Evolutionary conservation across 2,888 invertebrate species (phyloP).

Genomic region (Drosophila basisetae): DNA sequence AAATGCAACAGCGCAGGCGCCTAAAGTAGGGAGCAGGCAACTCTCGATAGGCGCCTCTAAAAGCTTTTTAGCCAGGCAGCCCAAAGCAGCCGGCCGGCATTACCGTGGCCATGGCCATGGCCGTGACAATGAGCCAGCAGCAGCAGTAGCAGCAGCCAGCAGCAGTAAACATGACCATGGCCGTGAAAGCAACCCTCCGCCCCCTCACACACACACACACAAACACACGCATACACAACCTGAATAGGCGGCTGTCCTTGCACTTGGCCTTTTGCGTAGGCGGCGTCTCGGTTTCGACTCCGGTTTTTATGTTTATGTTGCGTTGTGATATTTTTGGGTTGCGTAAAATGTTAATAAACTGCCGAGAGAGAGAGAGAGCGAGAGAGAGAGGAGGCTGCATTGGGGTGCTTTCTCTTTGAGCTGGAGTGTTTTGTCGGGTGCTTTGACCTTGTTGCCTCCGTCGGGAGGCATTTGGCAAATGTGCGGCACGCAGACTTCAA

Average conservation of each 20-base stretch:
- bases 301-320: constrained; percentile 56
- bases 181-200: constrained; percentile 49
- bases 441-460: constrained; percentile 81
- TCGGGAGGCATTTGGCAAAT: constrained; percentile 78
- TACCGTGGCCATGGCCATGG: constrained; percentile 72
- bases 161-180: constrained; percentile 67
- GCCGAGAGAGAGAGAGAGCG: not conserved
- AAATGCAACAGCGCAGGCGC: constrained; percentile 14
- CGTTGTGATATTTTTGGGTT: constrained; percentile 58
- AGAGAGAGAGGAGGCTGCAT: not conserved
- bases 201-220: not conserved
- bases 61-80: constrained; percentile 52
- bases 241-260: constrained; percentile 63
- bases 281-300: constrained; percentile 25
- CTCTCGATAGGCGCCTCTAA: constrained; percentile 23
- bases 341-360: constrained; percentile 81
- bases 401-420: constrained; percentile 27
- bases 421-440: constrained; percentile 62
- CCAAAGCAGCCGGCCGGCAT: constrained; percentile 56
- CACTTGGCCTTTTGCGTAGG: constrained; percentile 79
- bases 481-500: constrained; percentile 72
- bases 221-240: not conserved
- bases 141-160: not conserved
- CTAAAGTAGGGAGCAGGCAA: constrained; percentile 51
- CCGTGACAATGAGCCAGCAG: constrained; percentile 72